Conservation (phyloP, 2,113 vertebrate genomes). For the Nycticebus coucang region DNA sequence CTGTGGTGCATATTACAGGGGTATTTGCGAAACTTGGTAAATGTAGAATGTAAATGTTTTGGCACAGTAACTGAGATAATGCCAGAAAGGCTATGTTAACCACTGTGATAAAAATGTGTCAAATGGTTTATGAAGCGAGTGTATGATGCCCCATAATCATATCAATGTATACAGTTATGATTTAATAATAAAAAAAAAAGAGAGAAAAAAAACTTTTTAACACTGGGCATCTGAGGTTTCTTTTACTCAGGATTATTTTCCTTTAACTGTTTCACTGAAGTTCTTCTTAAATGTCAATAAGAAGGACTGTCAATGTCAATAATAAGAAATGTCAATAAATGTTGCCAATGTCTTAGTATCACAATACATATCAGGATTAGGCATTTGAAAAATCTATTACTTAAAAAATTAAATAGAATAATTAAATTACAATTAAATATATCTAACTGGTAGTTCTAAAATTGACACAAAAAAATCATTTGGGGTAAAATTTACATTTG, state of each 20-base stretch:
- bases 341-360: neutral
- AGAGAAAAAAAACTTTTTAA: constrained; percentile 13
- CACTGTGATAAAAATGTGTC: too few relatives aligned
- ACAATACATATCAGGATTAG: neutral
- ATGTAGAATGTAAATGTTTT: too few relatives aligned
- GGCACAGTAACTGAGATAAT: too few relatives aligned
- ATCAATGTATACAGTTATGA: too few relatives aligned
- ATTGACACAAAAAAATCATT: neutral
- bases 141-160: too few relatives aligned
- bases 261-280: neutral
- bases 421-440: neutral
- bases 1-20: too few relatives aligned
- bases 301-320: neutral
- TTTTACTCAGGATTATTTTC: neutral
- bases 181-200: too few relatives aligned
- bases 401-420: neutral
- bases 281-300: constrained; percentile 2
- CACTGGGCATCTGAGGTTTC: neutral
- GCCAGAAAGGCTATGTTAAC: too few relatives aligned
- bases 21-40: too few relatives aligned
- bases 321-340: neutral
- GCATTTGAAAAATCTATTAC: neutral
- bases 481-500: neutral
- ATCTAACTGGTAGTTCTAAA: neutral
- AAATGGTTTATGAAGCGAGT: too few relatives aligned